Evolutionary conservation across 2,888 invertebrate genomes (phyloP).

Genomic region (Brachypalpus laphriformis): DNA sequence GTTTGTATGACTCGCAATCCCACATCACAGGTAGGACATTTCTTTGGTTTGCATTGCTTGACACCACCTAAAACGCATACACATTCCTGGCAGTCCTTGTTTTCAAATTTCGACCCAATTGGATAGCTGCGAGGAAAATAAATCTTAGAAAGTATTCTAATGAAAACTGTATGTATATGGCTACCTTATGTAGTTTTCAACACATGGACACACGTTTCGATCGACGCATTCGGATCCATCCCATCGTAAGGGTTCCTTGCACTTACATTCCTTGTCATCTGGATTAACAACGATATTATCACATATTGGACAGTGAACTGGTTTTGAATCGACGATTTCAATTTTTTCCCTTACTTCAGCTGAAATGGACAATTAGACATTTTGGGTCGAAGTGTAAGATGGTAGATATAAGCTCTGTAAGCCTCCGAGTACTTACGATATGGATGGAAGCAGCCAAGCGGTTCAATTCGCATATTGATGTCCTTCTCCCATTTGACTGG

Average conservation of each 20-base stretch:
- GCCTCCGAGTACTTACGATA: conserved; percentile 89
- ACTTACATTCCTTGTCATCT: conserved; percentile 83
- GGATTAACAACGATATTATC: conserved; percentile 75
- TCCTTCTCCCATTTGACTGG: conserved; percentile 89
- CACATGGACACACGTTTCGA: conserved; percentile 90
- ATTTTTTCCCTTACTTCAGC: conserved; percentile 77
- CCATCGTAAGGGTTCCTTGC: conserved; percentile 86
- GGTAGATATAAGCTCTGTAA: too few species aligned
- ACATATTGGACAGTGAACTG: conserved; percentile 84
- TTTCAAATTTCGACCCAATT: conserved; percentile 88
- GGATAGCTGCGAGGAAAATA: conserved; percentile 84
- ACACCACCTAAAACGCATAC: conserved; percentile 90
- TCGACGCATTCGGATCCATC: conserved; percentile 89
- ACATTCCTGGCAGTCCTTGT: conserved; percentile 90
- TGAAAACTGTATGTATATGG: conserved; percentile 73
- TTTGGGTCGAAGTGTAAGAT: too few species aligned
- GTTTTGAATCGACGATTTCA: conserved; percentile 63
- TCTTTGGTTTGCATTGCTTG: conserved; percentile 87
- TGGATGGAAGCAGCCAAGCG: conserved; percentile 90
- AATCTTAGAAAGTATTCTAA: conserved; percentile 12
- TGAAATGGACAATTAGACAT: conserved; percentile 40
- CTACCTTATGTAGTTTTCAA: conserved; percentile 87
- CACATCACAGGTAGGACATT: conserved; percentile 86
- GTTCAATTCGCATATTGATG: conserved; percentile 90
- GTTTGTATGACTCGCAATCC: conserved; percentile 85